phyloP scores from a whole-genome alignment of 2,113 vertebrate genomes.

The Ramphastos sulfuratus region DNA sequence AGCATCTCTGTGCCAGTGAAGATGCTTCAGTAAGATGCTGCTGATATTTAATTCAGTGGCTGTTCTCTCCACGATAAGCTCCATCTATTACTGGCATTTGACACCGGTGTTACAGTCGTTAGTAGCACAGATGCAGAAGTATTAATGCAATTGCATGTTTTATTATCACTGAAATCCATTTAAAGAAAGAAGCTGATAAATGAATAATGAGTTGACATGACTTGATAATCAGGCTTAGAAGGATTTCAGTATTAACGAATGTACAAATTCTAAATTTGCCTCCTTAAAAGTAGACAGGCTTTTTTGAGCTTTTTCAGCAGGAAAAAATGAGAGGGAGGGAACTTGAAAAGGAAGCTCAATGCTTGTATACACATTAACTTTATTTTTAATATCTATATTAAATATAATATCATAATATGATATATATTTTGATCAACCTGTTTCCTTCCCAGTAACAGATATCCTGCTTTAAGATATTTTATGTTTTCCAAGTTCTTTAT shows the following conservation, averaged over 20 bases:
- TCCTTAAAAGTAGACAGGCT: background rate
- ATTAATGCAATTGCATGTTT: background rate
- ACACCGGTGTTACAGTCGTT: background rate
- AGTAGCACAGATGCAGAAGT: background rate
- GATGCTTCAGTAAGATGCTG: background rate
- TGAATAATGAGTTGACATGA: background rate
- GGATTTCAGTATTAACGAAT: background rate
- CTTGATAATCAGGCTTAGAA: background rate
- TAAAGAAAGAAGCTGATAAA: background rate
- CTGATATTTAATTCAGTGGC: background rate
- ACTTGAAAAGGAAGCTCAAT: background rate
- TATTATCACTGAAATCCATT: background rate
- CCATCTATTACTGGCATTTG: background rate
- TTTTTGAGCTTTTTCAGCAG: background rate
- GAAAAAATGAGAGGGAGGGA: background rate
- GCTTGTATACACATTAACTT: background rate
- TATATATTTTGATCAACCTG: background rate
- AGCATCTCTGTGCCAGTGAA: background rate
- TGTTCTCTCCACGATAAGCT: background rate
- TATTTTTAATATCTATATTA: background rate
- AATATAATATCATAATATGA: background rate
- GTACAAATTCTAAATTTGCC: background rate
- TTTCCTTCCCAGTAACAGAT: background rate
- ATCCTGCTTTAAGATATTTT: background rate
- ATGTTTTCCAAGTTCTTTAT: background rate